A percentile compares a stretch with the other conserved stretches of the same genome.
Conservation (phyloP, 2,797 vertebrate genomes). For the Atherinosoma microstoma region DNA sequence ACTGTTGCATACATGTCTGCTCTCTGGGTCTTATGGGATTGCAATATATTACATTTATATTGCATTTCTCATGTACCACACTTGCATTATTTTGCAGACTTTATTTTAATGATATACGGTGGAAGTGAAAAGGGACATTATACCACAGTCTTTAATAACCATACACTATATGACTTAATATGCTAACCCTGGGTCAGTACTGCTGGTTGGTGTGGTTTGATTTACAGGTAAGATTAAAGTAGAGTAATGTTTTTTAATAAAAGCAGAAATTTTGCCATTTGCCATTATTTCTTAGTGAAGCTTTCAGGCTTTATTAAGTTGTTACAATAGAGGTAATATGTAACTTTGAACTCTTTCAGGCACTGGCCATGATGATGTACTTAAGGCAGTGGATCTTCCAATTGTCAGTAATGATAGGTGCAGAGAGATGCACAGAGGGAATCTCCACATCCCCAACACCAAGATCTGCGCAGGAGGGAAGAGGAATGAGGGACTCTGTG, state of each 20-base stretch:
- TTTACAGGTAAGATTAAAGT: not conserved
- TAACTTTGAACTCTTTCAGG: conserved; percentile 74
- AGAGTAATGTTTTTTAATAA: not conserved
- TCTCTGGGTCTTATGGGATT: conserved; percentile 12
- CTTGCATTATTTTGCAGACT: not conserved
- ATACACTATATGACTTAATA: not conserved
- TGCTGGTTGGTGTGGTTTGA: conserved; percentile 11
- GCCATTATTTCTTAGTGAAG: not conserved
- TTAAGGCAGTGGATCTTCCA: conserved; percentile 89
- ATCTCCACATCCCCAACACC: conserved; percentile 89
- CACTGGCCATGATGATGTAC: conserved; percentile 88
- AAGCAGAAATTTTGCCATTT: not conserved
- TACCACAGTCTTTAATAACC: conserved; percentile 15
- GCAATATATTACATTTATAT: conserved; percentile 11
- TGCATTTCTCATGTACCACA: conserved; percentile 22
- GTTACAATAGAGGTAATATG: not conserved
- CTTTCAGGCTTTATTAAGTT: not conserved
- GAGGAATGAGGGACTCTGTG: conserved; percentile 92
- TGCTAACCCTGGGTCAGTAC: conserved; percentile 1
- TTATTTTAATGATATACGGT: not conserved
- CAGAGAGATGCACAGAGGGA: conserved; percentile 90
- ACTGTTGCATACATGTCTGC: conserved; percentile 10
- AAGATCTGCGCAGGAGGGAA: conserved; percentile 95
- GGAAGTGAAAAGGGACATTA: not conserved
- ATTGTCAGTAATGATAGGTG: conserved; percentile 91